Base-by-base conservation (phyloP, 1,140 invertebrate species). In the Euglossa dilemma region DNA sequence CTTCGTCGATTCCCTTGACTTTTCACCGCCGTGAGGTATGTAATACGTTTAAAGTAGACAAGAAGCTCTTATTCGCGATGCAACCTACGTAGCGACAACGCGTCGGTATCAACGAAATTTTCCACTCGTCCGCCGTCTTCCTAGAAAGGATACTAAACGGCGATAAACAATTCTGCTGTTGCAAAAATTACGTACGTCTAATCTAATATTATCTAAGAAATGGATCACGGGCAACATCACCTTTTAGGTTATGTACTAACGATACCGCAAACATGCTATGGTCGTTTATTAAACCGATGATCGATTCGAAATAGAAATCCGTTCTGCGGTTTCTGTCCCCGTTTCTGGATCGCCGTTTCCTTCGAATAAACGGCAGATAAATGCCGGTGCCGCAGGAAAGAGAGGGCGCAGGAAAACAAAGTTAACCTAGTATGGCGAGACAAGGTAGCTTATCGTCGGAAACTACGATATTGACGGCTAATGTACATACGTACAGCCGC, bases 1-100 rank as follows among this genome's bases (percentile, higher is more conserved):
- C 85, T 66, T 83, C 43, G 54, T 87, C 83, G 76, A 87, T 84
- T 87, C 61, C 85, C 85, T 87, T 87, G 86, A 87, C 86, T 87
- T 87, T 87, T 87, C 86, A 87, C 85, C 81, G 81, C 59, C 73
- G 57, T 72, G 57, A 76, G 63, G 84, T 85, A 74, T 71, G 78
- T 71, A 85, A 87, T 83, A 85, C 47, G 45, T 71, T 36, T 28
- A 4, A 56, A 77, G 47, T 86, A 71, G 70, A 63, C 61, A 83
- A 71, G 66, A 69, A 64, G 77, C 61, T 67, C 52, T 75, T 83
- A 87, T 79, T 79, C 56, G 50, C 83, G 54, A 57, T 28, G 54
- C 72, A 71, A 71, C 28, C 57, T 47, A 74, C n/a, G 74, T 67
- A 64, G 25, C 20, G 54, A 36, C 64, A 4, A 57, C 20, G 12